phyloP scores from a whole-genome alignment of 1,140 invertebrate genomes.

The Octopus sinensis region DNA sequence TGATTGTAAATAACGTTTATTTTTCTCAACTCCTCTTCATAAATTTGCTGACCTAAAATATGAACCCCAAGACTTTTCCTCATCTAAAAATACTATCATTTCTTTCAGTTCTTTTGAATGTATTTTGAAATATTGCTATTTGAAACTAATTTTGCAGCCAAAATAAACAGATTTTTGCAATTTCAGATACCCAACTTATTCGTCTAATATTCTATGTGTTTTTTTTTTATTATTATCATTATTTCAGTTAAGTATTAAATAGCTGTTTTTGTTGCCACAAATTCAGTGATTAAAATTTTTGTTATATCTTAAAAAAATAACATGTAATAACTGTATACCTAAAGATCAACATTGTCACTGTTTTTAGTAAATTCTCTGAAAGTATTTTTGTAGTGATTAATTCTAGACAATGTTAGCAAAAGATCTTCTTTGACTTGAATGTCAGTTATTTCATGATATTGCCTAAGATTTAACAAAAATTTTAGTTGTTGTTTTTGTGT shows the following conservation, averaged over 20 bases:
- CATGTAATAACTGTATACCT: background rate
- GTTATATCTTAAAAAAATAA: conserved; percentile 7
- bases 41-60: too few relatives aligned
- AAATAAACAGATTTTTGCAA: background rate
- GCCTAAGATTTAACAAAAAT: conserved; percentile 8
- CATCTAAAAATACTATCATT: too few relatives aligned
- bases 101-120: background rate
- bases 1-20: too few relatives aligned
- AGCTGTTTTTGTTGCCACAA: conserved; percentile 13
- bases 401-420: background rate
- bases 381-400: background rate
- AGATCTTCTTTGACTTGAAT: background rate
- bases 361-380: background rate
- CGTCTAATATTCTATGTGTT: background rate
- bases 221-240: background rate
- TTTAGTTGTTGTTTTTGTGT: conserved; percentile 9
- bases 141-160: background rate
- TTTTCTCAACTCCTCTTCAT: too few relatives aligned
- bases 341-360: background rate
- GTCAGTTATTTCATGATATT: conserved; percentile 1
- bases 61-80: too few relatives aligned
- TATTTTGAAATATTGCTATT: background rate
- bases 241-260: background rate
- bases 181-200: conserved; percentile 7
- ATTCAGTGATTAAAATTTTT: conserved; percentile 17